Evolutionary conservation across 2,888 invertebrate species (phyloP).

Genomic region (Limnephilus lunatus): DNA sequence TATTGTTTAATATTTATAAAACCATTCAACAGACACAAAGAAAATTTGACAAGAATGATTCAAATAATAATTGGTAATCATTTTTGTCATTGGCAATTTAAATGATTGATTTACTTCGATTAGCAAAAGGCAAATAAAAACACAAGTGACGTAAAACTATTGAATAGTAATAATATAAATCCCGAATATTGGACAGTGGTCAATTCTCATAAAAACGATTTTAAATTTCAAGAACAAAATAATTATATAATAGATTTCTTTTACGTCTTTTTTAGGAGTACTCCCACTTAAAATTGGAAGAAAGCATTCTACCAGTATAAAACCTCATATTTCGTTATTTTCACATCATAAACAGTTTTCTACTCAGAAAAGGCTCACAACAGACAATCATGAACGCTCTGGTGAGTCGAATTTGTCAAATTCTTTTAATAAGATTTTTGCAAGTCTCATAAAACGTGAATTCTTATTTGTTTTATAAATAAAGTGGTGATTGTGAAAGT

Average conservation of each 20-base stretch:
- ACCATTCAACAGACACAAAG: neutral
- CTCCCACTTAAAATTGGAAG: conserved; percentile 18
- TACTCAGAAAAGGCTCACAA: conserved; percentile 59
- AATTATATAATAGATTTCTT: conserved; percentile 8
- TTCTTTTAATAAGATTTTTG: neutral
- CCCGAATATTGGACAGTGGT: neutral
- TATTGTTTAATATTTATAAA: too few relatives aligned
- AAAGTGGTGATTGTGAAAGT: neutral
- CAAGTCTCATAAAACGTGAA: neutral
- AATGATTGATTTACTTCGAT: neutral
- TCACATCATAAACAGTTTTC: conserved; percentile 63
- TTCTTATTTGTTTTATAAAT: neutral
- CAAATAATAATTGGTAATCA: neutral
- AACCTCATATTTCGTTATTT: neutral
- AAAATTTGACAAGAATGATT: neutral
- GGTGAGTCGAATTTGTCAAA: conserved; percentile 6
- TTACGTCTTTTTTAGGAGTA: conserved; percentile 5
- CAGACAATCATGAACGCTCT: conserved; percentile 41
- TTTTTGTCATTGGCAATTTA: neutral
- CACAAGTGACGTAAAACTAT: neutral
- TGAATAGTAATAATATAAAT: neutral
- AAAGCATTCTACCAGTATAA: conserved; percentile 30
- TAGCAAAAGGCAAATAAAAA: neutral
- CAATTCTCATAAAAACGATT: neutral
- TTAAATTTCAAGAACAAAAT: neutral